These are phyloP conservation scores for Nymphalis io DNA, from an alignment of 1,140 invertebrate species.

Conservation along the genomic window DNA sequence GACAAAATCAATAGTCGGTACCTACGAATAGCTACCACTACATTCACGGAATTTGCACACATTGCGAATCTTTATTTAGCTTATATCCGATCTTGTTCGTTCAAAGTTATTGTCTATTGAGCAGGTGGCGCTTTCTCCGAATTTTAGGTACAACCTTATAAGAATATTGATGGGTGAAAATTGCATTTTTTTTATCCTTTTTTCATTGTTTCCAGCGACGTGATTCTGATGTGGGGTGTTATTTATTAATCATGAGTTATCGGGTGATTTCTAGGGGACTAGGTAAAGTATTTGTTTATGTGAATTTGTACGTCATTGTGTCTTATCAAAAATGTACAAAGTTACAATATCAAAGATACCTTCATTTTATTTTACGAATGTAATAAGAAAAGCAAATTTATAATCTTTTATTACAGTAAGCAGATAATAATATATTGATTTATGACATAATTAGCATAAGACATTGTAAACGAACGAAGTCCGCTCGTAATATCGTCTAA, in stretches of 20 bases:
- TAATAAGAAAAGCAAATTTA: neutral
- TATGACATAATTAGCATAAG: slow-evolving; percentile 21
- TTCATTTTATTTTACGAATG: too few relatives aligned
- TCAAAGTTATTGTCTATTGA: slow-evolving; percentile 54
- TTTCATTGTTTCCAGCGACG: slow-evolving; percentile 20
- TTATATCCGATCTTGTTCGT: slow-evolving; percentile 54
- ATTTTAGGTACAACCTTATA: slow-evolving; percentile 27
- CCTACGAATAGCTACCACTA: slow-evolving; percentile 69
- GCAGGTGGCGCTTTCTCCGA: slow-evolving; percentile 44
- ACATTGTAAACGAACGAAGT: slow-evolving; percentile 1
- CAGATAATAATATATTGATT: slow-evolving; percentile 19
- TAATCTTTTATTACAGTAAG: slow-evolving; percentile 9
- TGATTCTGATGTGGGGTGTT: slow-evolving; percentile 10
- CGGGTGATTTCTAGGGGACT: slow-evolving; percentile 22
- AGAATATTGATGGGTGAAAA: slow-evolving; percentile 36
- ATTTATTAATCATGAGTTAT: slow-evolving; percentile 31
- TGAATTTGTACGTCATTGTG: neutral
- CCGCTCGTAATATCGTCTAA: slow-evolving; percentile 8
- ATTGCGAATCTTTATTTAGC: slow-evolving; percentile 69
- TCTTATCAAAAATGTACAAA: neutral
- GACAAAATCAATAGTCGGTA: slow-evolving; percentile 78
- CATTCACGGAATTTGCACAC: slow-evolving; percentile 67
- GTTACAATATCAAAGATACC: too few relatives aligned
- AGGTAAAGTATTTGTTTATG: slow-evolving; percentile 8
- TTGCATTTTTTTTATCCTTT: slow-evolving; percentile 25